Conservation (phyloP, 2,113 vertebrate genomes). For the Eclectus roratus region DNA sequence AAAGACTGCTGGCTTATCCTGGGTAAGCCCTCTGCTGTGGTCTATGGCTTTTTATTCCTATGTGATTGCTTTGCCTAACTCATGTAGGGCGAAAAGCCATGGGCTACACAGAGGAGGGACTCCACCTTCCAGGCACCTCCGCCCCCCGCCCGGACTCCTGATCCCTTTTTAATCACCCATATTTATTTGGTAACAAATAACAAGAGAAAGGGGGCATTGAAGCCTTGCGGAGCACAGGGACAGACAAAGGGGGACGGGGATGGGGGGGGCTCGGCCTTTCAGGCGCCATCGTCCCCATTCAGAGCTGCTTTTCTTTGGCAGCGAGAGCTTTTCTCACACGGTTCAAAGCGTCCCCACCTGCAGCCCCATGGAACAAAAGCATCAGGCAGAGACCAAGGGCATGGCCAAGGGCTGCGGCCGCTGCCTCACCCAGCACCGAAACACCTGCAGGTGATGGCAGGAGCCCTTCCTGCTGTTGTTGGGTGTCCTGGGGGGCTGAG, state of each 20-base stretch:
- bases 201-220: background rate
- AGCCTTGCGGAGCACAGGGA: background rate
- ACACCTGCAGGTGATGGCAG: background rate
- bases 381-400: background rate
- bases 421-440: background rate
- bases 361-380: background rate
- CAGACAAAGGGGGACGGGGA: background rate
- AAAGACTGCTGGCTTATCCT: conserved; percentile 23
- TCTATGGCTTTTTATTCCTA: conserved; percentile 99
- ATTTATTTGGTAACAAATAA: background rate
- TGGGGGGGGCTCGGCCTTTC: background rate
- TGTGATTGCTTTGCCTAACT: conserved; percentile 94
- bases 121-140: conserved; percentile 56
- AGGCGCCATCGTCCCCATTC: background rate
- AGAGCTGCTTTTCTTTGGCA: background rate
- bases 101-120: conserved; percentile 88
- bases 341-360: conserved; percentile 32
- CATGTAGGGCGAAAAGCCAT: conserved; percentile 99
- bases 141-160: background rate
- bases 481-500: background rate
- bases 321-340: background rate
- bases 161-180: background rate
- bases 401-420: background rate
- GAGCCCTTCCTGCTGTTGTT: background rate
- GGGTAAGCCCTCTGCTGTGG: conserved; percentile 87